phyloP scores from a whole-genome alignment of 2,888 invertebrate species.

The Drosophila formosana region DNA sequence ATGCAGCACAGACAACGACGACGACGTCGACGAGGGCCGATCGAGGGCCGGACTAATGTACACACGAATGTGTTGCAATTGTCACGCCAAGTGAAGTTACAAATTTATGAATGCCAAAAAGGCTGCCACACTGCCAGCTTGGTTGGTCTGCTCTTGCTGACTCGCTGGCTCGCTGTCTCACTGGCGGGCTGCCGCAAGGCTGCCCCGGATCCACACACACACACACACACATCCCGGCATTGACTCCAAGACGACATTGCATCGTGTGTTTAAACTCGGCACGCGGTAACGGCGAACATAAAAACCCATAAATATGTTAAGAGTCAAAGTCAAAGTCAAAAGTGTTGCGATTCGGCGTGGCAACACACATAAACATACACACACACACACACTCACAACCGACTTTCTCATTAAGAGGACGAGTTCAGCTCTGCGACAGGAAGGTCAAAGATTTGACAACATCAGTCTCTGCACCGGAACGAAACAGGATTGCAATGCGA shows the following conservation, averaged over 20 bases:
- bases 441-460: slow-evolving; percentile 55
- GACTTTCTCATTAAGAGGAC: slow-evolving; percentile 74
- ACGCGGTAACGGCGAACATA: slow-evolving; percentile 66
- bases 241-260: slow-evolving; percentile 50
- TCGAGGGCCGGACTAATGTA: slow-evolving; percentile 78
- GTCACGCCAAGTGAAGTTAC: slow-evolving; percentile 84
- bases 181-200: slow-evolving; percentile 38
- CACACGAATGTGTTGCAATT: slow-evolving; percentile 83
- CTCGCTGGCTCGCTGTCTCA: background rate
- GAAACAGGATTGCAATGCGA: slow-evolving; percentile 4
- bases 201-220: slow-evolving; percentile 30
- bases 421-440: slow-evolving; percentile 61
- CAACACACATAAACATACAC: slow-evolving; percentile 20
- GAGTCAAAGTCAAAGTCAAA: slow-evolving; percentile 79
- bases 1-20: background rate
- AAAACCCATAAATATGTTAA: slow-evolving; percentile 81
- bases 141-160: slow-evolving; percentile 15
- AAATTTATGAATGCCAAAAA: slow-evolving; percentile 84
- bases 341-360: slow-evolving; percentile 57
- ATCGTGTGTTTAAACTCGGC: slow-evolving; percentile 63
- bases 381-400: slow-evolving; percentile 23
- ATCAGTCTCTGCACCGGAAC: slow-evolving; percentile 32
- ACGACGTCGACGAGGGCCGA: slow-evolving; percentile 40
- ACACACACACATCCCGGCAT: slow-evolving; percentile 19
- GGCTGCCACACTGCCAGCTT: slow-evolving; percentile 46